Evolutionary conservation across 2,797 vertebrate genomes (phyloP).

Genomic region (Channallabes apus): DNA sequence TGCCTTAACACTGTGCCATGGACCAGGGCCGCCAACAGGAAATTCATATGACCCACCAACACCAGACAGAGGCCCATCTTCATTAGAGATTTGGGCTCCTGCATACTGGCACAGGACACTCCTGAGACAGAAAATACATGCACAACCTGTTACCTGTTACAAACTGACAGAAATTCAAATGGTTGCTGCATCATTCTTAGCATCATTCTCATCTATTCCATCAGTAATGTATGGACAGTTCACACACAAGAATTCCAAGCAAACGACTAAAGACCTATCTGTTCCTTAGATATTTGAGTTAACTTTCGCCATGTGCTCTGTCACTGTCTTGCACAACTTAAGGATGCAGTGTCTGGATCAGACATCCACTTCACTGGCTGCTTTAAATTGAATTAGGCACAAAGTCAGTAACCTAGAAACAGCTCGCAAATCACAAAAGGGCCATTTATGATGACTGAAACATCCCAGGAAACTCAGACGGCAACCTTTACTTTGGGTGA

Average conservation of each 20-base stretch:
- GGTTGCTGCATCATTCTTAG: neutral
- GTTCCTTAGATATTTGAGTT: neutral
- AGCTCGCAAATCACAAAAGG: neutral
- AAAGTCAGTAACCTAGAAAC: neutral
- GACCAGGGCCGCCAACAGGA: constrained; percentile 81
- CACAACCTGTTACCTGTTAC: neutral
- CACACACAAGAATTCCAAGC: neutral
- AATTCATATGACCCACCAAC: constrained; percentile 85
- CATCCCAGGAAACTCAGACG: neutral
- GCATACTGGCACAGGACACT: constrained; percentile 68
- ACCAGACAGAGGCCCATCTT: constrained; percentile 87
- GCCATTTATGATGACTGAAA: neutral
- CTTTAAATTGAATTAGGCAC: neutral
- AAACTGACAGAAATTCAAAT: neutral
- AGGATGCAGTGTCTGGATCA: neutral
- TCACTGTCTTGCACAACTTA: neutral
- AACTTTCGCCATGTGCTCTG: too few relatives aligned
- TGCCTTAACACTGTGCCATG: constrained; percentile 87
- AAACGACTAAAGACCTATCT: neutral
- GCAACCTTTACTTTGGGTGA: neutral
- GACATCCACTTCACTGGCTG: neutral
- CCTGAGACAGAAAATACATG: constrained; percentile 52
- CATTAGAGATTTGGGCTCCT: constrained; percentile 79
- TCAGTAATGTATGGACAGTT: neutral
- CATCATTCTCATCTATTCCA: neutral